Base-by-base conservation (phyloP, 37 sponge, comb jelly and placozoan genomes). In the Ephydatia muelleri region DNA sequence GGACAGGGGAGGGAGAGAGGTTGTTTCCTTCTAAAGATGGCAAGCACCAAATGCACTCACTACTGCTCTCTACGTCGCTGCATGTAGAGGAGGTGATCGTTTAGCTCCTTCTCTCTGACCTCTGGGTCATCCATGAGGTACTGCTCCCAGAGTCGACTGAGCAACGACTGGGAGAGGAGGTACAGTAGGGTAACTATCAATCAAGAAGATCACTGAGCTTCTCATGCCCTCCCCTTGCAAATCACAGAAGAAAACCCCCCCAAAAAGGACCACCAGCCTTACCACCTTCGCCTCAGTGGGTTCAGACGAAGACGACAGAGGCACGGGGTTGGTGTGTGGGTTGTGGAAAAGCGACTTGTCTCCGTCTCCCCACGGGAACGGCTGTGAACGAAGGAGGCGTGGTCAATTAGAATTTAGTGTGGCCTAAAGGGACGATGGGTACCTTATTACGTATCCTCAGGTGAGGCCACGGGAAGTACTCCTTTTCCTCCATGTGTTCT, bases 341-440 rank as follows among this genome's bases (percentile, higher is more conserved):
- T 91, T 91, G 67, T 91, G 87, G 26, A 91, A 79, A 2, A 91
- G 81, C 37, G 88, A 49, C 29, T 37, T 83, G 78, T 91, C 88
- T 4, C 92, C 88, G 73, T 91, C 87, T 31, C 80, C 80, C 92
- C 92, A 91, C 11, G 92, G 92, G 47, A 87, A 91, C 28, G 92
- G 92, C 92, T 90, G 81, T 0, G 69, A 30, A 66, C 28, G 66
- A 22, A 81, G 3, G 40, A 16, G 33, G 35, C 11, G 28, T 71
- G 21, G 11, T 25, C 29, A 28, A 32, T 73, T 4, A 4, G 9
- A 12, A 6, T 28, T 66, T 31, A 22, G 23, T 9, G 5, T 9
- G 25, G 8, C 73, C 57, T 34, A 65, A 19, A 3, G 26, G 2
- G 12, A 35, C 25, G 29, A 33, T 1, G 21, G 22, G 32, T 77